Evolutionary conservation across 2,797 vertebrate species (phyloP).

Genomic region (Lithobates pipiens): DNA sequence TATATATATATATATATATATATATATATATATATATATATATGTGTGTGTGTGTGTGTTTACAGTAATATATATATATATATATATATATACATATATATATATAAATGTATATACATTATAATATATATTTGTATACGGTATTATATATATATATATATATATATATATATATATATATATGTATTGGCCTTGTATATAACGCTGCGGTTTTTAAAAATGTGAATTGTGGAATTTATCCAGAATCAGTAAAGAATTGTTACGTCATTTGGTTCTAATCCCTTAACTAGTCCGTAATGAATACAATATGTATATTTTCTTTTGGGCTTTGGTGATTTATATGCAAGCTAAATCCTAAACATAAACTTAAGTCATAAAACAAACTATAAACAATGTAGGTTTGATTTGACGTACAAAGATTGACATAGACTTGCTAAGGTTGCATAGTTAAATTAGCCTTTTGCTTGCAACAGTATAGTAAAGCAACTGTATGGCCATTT

Average conservation of each 20-base stretch:
- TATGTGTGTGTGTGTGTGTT: no score
- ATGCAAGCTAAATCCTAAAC: constrained; percentile 39
- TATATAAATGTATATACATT: no score
- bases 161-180: no score
- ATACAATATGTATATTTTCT: constrained; percentile 58
- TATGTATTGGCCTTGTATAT: not conserved
- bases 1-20: no score
- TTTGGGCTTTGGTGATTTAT: constrained; percentile 48
- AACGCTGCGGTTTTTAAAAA: constrained; percentile 46
- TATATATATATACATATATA: not conserved
- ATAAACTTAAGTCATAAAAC: constrained; percentile 51
- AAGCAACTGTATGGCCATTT: not conserved
- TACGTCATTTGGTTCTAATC: constrained; percentile 56
- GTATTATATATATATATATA: no score
- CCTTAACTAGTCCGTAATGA: constrained; percentile 57
- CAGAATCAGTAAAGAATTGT: constrained; percentile 50
- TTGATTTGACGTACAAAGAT: constrained; percentile 35
- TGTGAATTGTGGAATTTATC: constrained; percentile 40
- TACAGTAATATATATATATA: no score
- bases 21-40: no score
- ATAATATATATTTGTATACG: no score
- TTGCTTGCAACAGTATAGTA: constrained; percentile 8
- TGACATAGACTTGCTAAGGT: constrained; percentile 28
- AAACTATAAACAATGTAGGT: constrained; percentile 53
- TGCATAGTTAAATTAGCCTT: constrained; percentile 11